phyloP scores from a whole-genome alignment of 2,113 vertebrate genomes.

The Burhinus oedicnemus region DNA sequence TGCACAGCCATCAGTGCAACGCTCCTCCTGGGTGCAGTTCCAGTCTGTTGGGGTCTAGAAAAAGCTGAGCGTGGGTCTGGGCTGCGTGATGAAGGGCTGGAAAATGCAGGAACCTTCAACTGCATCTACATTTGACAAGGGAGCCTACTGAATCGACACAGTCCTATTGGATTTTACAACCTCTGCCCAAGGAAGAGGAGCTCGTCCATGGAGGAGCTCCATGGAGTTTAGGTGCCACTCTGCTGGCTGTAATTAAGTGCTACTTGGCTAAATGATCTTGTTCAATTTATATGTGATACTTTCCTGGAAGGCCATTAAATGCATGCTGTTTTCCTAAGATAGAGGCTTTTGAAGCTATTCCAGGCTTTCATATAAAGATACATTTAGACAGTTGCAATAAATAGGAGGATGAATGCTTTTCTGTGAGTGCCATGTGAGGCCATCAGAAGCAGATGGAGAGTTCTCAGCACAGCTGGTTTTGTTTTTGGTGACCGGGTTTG shows the following conservation, averaged over 20 bases:
- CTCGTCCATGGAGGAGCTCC: neutral
- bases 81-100: neutral
- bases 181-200: neutral
- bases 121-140: neutral
- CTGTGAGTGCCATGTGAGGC: neutral
- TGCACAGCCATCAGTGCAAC: neutral
- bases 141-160: neutral
- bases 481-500: neutral
- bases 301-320: constrained; percentile 51
- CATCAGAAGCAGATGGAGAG: neutral
- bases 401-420: neutral
- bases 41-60: neutral
- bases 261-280: neutral
- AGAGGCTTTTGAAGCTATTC: constrained; percentile 45
- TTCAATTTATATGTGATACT: constrained; percentile 6
- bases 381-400: neutral
- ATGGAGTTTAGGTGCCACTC: neutral
- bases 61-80: neutral
- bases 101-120: neutral
- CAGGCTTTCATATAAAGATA: constrained; percentile 8
- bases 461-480: neutral
- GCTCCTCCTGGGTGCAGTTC: neutral
- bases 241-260: constrained; percentile 17
- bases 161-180: neutral
- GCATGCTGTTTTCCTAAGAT: constrained; percentile 13